These are phyloP conservation scores for Chamaetylas fuelleborni DNA, from an alignment of 2,113 vertebrate genomes.

Conservation along the genomic window DNA sequence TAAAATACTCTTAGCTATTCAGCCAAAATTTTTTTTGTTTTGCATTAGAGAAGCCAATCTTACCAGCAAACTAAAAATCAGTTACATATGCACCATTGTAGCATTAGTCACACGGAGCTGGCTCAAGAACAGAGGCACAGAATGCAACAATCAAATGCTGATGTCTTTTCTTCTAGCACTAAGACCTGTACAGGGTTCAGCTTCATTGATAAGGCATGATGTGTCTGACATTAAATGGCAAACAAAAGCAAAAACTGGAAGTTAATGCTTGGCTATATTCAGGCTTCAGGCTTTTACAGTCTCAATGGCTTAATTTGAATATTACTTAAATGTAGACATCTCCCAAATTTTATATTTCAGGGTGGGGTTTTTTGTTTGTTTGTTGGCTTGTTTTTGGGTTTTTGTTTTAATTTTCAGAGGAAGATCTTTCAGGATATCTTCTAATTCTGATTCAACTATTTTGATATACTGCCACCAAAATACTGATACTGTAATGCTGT, in stretches of 20 bases:
- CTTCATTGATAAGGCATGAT: not conserved
- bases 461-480: not conserved
- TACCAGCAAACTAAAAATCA: not conserved
- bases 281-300: not conserved
- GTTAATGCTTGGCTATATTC: not conserved
- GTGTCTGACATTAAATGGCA: not conserved
- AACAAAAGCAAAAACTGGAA: not conserved
- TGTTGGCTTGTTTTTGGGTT: not conserved
- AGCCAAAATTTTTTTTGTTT: not conserved
- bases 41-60: not conserved
- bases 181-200: not conserved
- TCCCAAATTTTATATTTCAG: not conserved
- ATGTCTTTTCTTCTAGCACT: not conserved
- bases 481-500: not conserved
- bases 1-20: not conserved
- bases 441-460: not conserved
- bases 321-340: not conserved
- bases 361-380: fast-evolving
- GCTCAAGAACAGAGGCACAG: not conserved
- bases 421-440: not conserved
- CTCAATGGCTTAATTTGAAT: not conserved
- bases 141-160: not conserved
- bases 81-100: not conserved
- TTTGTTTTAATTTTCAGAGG: not conserved
- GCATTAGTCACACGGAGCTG: not conserved